Evolutionary conservation across 2,888 invertebrate species (phyloP), one percentile per base, ranked within the genome.

Genomic region (Thelaira solivaga): DNA sequence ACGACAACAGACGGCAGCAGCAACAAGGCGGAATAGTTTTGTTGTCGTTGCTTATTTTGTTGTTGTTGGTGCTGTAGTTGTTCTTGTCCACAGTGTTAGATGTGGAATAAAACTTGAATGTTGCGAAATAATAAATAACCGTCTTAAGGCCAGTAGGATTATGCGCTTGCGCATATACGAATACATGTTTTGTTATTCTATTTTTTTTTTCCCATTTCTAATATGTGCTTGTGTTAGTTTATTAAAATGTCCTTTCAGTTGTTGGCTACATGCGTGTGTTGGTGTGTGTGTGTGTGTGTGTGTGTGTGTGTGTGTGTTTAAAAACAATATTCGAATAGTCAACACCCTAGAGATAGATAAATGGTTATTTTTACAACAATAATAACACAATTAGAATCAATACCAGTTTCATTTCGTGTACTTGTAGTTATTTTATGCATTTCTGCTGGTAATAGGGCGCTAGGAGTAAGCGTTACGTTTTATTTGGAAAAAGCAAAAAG

Each of bases 141-240:
- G 47, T 53, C 65, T 74, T 74, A 55, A 47, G 61, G 47, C 51
- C 65, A 65, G 65, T 34, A 71, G 59, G 61, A 65, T 74, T 55
- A 78, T 74, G 74, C 78, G 78, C 74, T 18, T 74, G 74, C 78
- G 78, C 64, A 73, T 57, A 53, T 43, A 36, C 61, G 10, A 51
- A 13, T 36, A 24, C n/a, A n/a, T n/a, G n/a, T n/a, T n/a, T n/a
- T n/a, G n/a, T 31, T 67, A 47, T 55, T 62, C 13, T 45, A 75
- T 68, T 67, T 74, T 45, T 29, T 45, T 45, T 20, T 11, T 26
- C 10, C 45, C 6, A 43, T 11, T 55, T 41, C 34, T 5, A 18
- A 13, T 5, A 41, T 34, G 41, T 20, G 18, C 22, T 10, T 34
- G 20, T 43, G 26, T 55, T 13, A 26, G 18, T 22, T n/a, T n/a